These are phyloP conservation scores for Drosophila macrospina DNA, from an alignment of 2,888 invertebrate genomes.

Conservation along the genomic window DNA sequence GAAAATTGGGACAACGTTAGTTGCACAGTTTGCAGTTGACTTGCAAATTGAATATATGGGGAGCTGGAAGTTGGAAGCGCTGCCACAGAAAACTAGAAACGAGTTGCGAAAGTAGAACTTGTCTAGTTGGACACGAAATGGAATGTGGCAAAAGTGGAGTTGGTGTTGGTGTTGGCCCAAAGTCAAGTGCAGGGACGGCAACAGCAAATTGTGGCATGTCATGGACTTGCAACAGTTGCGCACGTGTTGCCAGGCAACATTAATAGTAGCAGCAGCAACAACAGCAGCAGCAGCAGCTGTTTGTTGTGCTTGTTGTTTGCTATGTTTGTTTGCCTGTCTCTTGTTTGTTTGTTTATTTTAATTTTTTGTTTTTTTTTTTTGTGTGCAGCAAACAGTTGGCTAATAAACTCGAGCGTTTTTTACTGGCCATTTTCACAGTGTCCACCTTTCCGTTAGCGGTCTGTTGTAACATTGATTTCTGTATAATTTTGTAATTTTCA, in stretches of 20 bases:
- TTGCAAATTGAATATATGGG: constrained; percentile 72
- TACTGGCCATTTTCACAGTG: constrained; percentile 36
- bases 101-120: constrained; percentile 79
- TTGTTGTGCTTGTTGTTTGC: constrained; percentile 25
- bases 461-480: constrained; percentile 69
- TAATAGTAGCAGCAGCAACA: constrained; percentile 20
- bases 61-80: constrained; percentile 9
- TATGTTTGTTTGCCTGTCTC: constrained; percentile 30
- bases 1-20: constrained; percentile 77
- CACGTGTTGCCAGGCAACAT: constrained; percentile 50
- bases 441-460: constrained; percentile 51
- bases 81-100: constrained; percentile 50
- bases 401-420: constrained; percentile 46
- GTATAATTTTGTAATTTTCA: constrained; percentile 82
- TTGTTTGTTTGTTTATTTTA: constrained; percentile 42
- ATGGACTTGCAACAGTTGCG: constrained; percentile 64
- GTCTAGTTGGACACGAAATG: constrained; percentile 57
- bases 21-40: constrained; percentile 27
- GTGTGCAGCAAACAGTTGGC: constrained; percentile 35
- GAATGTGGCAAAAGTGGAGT: constrained; percentile 50
- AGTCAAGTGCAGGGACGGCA: constrained; percentile 41
- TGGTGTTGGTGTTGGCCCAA: constrained; percentile 21
- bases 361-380: constrained; percentile 17
- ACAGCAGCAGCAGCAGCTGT: constrained; percentile 11
- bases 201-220: constrained; percentile 27